These are phyloP conservation scores for Meiosimyza platycephala DNA, from an alignment of 2,888 invertebrate species.

Conservation along the genomic window DNA sequence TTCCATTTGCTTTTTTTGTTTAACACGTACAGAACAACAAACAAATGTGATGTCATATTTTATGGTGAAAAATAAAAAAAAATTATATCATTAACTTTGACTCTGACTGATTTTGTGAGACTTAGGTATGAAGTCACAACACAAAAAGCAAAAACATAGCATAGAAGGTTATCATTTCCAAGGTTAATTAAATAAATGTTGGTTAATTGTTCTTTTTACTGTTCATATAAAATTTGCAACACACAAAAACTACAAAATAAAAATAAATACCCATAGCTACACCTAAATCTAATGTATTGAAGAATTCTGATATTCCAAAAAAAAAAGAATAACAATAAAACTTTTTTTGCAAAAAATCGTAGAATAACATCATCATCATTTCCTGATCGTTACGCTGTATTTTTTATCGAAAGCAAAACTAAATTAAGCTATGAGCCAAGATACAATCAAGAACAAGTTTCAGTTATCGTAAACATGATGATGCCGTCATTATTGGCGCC, in stretches of 20 bases:
- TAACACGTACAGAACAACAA: background rate
- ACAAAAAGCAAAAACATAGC: background rate
- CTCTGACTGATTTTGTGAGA: background rate
- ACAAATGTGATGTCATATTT: background rate
- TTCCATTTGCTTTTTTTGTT: background rate
- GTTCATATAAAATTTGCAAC: background rate
- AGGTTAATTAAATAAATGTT: background rate
- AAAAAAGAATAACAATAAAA: background rate
- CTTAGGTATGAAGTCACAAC: background rate
- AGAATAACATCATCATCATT: conserved; percentile 1
- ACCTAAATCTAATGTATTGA: too few relatives aligned
- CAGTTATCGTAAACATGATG: too few relatives aligned
- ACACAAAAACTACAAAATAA: background rate
- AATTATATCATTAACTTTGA: background rate
- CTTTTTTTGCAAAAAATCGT: background rate
- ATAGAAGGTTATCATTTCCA: conserved; percentile 1
- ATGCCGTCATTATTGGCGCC: too few relatives aligned
- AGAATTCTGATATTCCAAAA: too few relatives aligned
- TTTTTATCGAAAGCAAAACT: conserved; percentile 9
- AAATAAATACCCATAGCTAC: background rate
- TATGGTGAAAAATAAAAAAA: background rate
- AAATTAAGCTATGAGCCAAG: conserved; percentile 14
- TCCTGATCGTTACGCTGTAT: conserved; percentile 13
- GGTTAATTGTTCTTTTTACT: background rate
- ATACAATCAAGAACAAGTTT: background rate